Conservation (phyloP, 2,797 vertebrate species). For the Euphonia xanthogaster region DNA sequence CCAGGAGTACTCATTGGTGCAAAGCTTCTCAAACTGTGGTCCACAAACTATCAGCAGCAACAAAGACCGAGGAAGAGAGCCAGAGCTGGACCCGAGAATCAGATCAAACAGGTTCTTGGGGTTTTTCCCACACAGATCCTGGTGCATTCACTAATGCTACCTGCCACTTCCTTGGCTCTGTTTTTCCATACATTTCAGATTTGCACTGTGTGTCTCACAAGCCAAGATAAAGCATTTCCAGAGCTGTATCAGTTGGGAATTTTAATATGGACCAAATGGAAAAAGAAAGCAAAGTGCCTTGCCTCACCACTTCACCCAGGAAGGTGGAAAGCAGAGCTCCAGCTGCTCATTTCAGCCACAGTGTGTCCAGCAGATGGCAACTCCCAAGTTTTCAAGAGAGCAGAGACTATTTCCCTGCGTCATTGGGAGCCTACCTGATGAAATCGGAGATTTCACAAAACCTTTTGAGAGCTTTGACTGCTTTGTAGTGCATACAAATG, state of each 20-base stretch:
- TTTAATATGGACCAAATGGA: background rate
- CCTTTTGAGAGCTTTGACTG: background rate
- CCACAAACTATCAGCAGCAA: background rate
- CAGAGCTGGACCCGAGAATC: background rate
- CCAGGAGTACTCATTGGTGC: background rate
- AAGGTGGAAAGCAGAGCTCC: background rate
- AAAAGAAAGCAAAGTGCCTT: background rate
- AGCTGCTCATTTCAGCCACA: background rate
- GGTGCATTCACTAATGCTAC: background rate
- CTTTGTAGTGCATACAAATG: background rate
- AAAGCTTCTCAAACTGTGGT: background rate
- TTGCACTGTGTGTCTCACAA: background rate
- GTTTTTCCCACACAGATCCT: background rate
- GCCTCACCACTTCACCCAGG: background rate
- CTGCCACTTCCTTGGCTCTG: background rate
- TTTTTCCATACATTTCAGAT: background rate
- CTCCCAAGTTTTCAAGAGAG: background rate
- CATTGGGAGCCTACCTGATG: rapidly evolving
- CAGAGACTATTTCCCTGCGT: background rate
- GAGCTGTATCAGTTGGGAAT: background rate
- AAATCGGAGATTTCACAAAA: background rate
- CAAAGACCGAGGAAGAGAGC: background rate
- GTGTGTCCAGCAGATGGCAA: background rate
- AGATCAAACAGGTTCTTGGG: background rate
- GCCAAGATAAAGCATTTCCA: background rate